phyloP scores from a whole-genome alignment of 2,888 invertebrate species.

The Agrenia bidenticulata region DNA sequence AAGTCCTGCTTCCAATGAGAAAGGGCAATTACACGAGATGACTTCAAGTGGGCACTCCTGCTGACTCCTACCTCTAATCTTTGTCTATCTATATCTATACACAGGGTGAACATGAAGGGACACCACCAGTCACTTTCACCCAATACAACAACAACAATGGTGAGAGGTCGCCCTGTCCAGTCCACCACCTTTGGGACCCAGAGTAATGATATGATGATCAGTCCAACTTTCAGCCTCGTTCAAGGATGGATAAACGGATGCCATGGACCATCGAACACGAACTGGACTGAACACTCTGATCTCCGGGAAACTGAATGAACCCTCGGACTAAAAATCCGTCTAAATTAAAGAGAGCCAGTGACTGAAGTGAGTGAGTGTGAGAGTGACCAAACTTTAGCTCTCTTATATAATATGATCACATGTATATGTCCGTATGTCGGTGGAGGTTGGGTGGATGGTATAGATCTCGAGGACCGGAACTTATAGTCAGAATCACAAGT shows the following conservation, averaged over 20 bases:
- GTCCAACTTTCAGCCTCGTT: background rate
- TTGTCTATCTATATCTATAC: background rate
- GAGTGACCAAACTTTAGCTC: constrained; percentile 15
- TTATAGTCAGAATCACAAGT: background rate
- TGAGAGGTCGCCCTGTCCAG: no score
- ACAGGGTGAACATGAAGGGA: background rate
- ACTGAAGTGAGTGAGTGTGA: constrained; percentile 21
- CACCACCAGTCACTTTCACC: constrained; percentile 38
- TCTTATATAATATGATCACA: constrained; percentile 11
- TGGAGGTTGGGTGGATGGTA: background rate
- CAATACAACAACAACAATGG: constrained; percentile 42
- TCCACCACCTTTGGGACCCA: no score
- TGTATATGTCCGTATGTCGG: background rate
- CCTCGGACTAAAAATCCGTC: constrained; percentile 23
- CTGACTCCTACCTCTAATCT: constrained; percentile 29
- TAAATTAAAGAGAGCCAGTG: constrained; percentile 23
- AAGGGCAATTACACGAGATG: constrained; percentile 50
- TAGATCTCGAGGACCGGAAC: constrained; percentile 4
- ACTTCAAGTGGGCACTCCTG: constrained; percentile 47
- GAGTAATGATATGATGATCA: no score
- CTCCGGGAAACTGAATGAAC: constrained; percentile 18
- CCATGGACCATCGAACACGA: background rate
- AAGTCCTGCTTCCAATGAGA: constrained; percentile 50
- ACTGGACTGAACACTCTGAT: constrained; percentile 15
- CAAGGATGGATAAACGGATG: background rate